These are phyloP conservation scores for Strigamia maritima DNA, from an alignment of 2,888 invertebrate species.

Conservation along the genomic window DNA sequence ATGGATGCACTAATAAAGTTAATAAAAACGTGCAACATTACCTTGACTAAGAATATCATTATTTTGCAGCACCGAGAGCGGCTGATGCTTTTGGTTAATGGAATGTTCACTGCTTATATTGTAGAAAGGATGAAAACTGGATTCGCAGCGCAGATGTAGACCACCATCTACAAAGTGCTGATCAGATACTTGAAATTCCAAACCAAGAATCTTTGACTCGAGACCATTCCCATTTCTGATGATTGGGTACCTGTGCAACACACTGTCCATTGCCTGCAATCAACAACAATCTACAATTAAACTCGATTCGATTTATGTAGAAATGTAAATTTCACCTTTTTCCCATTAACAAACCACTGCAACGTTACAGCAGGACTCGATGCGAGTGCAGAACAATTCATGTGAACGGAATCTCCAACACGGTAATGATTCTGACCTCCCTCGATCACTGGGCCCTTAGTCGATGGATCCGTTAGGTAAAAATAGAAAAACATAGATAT, in stretches of 20 bases:
- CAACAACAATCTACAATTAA: background rate
- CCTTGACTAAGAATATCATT: background rate
- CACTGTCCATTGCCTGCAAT: background rate
- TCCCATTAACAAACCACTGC: constrained; percentile 35
- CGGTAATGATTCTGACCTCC: constrained; percentile 11
- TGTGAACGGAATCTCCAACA: constrained; percentile 34
- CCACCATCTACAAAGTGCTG: constrained; percentile 23
- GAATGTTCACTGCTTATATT: constrained; percentile 25
- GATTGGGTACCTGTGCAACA: background rate
- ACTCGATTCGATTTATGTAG: background rate
- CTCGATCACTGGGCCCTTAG: background rate
- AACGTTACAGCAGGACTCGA: constrained; percentile 31
- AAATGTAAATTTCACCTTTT: constrained; percentile 25
- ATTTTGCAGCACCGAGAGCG: background rate
- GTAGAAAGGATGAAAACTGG: constrained; percentile 12
- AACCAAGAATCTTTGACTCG: constrained; percentile 9
- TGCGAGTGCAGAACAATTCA: constrained; percentile 30
- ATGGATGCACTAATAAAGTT: background rate
- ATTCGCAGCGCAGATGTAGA: constrained; percentile 17
- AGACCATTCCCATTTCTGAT: constrained; percentile 10
- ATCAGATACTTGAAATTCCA: constrained; percentile 21
- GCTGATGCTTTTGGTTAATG: constrained; percentile 10
- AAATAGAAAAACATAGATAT: background rate
- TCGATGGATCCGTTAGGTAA: constrained; percentile 30
- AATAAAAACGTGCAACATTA: background rate